phyloP scores from a whole-genome alignment of 2,888 invertebrate genomes.

The Dyspetes luteomarginatus region DNA sequence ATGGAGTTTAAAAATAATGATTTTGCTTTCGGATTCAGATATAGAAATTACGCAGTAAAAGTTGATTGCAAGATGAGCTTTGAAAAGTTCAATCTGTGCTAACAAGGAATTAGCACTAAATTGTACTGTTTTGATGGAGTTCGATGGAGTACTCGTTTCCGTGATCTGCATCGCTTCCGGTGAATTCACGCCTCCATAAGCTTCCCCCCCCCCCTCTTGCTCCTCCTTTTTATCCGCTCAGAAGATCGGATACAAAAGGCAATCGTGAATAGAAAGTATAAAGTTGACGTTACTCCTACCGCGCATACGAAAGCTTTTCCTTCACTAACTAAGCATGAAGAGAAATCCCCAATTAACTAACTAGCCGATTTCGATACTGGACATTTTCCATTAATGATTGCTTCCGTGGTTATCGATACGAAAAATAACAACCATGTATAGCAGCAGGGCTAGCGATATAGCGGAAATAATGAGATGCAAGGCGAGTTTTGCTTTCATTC shows the following conservation, averaged over 20 bases:
- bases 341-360: neutral
- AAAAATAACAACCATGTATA: conserved; percentile 12
- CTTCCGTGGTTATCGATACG: neutral
- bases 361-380: conserved; percentile 34
- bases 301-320: neutral
- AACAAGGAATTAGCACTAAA: too few species aligned
- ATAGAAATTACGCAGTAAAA: too few species aligned
- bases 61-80: too few species aligned
- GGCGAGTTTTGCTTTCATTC: too few species aligned
- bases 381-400: conserved; percentile 35
- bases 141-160: conserved; percentile 41
- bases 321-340: neutral
- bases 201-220: neutral
- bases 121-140: too few species aligned
- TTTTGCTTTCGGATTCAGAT: too few species aligned
- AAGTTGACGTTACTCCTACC: conserved; percentile 25
- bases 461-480: too few species aligned
- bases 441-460: too few species aligned
- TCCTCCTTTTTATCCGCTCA: neutral
- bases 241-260: conserved; percentile 10
- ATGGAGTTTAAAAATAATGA: too few species aligned
- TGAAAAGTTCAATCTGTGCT: too few species aligned
- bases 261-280: conserved; percentile 52
- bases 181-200: conserved; percentile 10
- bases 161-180: conserved; percentile 51